Evolutionary conservation across 2,888 invertebrate genomes (phyloP), one percentile per base, ranked within the genome.

Genomic region (Tholera decimalis): DNA sequence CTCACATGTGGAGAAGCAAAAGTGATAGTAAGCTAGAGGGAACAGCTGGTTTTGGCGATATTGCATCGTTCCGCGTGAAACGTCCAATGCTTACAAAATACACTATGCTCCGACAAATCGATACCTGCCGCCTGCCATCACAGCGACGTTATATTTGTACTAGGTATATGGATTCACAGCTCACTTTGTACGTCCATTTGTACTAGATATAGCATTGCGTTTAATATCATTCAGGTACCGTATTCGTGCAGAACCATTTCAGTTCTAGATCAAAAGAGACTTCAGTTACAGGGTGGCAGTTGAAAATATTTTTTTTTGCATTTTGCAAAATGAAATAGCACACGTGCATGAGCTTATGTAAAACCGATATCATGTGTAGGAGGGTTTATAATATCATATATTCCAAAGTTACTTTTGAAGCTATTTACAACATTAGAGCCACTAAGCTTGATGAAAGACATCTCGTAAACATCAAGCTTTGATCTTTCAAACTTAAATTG

Each of bases 21-120:
- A 83, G 82, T 85, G 85, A 83, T 84, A 86, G 87, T 87, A 83
- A 84, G 83, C 74, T 84, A 86, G 74, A 83, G 77, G 83, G 77
- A 86, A 87, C 89, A 91, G 87, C 88, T 88, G 89, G 85, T 87
- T 88, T 86, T 75, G 78, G 82, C 85, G 83, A 87, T 88, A 90
- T 90, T 89, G 86, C 76, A 85, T 82, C 83, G 79, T 85, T 86
- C 82, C 77, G 78, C 79, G 79, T 83, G 83, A 83, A 83, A 88
- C 89, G 86, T 83, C 85, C 88, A 85, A 88, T 88, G 91, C 88
- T 88, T 91, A 90, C 91, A 89, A 90, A 86, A 89, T 88, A 86
- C 84, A 80, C 80, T 80, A 77, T 79, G 83, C 76, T 83, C 80
- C 79, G 79, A 82, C 85, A 79, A 90, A 92, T 92, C 92, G 88